phyloP scores from a whole-genome alignment of 2,888 invertebrate species.

The Vesta saturnalis region DNA sequence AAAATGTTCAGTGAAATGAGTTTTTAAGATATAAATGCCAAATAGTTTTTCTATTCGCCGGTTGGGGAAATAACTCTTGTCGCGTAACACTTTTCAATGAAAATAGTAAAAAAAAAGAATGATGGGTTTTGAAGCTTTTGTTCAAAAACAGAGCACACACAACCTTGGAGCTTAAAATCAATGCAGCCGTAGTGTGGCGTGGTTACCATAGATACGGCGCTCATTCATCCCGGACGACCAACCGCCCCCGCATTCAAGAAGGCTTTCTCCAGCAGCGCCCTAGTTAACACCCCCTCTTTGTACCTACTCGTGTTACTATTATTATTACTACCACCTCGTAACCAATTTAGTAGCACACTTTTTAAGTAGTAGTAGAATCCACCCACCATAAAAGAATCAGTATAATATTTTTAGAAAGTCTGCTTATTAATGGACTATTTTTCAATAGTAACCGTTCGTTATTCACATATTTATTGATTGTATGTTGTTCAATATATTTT shows the following conservation, averaged over 20 bases:
- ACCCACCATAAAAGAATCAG: too few species aligned
- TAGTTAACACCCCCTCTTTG: constrained; percentile 27
- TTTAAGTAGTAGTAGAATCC: too few species aligned
- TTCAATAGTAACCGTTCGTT: too few species aligned
- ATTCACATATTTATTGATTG: too few species aligned
- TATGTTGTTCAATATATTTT: too few species aligned
- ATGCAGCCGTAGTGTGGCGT: constrained; percentile 59
- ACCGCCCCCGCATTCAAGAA: constrained; percentile 54
- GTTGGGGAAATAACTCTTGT: constrained; percentile 11
- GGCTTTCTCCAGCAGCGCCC: constrained; percentile 20
- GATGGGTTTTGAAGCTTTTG: constrained; percentile 31
- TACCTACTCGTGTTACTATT: constrained; percentile 13
- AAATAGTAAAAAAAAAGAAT: constrained; percentile 20
- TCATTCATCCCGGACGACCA: constrained; percentile 67
- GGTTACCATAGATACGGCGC: constrained; percentile 65
- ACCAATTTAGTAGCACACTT: constrained; percentile 13
- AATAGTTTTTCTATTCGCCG: neutral
- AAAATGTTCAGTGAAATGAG: neutral
- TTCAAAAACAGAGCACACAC: constrained; percentile 42
- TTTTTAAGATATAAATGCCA: neutral
- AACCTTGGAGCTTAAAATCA: constrained; percentile 60
- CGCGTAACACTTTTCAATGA: constrained; percentile 28
- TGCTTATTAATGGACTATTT: too few species aligned
- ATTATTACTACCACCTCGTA: constrained; percentile 28
- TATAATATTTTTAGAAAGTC: too few species aligned